phyloP scores from a whole-genome alignment of 2,797 vertebrate species.

The Champsocephalus esox region DNA sequence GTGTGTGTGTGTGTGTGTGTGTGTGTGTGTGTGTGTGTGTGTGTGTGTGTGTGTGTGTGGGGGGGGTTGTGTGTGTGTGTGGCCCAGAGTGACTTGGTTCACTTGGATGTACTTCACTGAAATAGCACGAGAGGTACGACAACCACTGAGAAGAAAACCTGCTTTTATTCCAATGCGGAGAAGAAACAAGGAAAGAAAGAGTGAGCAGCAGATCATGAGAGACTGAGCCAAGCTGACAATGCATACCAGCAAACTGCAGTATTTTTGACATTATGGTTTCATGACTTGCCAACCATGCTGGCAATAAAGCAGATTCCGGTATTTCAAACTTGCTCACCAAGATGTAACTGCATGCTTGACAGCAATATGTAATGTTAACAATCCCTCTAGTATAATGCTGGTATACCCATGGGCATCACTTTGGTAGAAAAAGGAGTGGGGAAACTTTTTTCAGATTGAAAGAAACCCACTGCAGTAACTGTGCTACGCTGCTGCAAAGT shows the following conservation, averaged over 20 bases:
- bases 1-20: too few relatives aligned
- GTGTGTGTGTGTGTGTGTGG: too few relatives aligned
- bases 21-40: too few relatives aligned
- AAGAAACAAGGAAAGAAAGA: conserved; percentile 7
- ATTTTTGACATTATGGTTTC: conserved; percentile 16
- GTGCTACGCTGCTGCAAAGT: too few relatives aligned
- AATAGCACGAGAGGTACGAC: conserved; percentile 29
- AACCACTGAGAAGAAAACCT: conserved; percentile 26
- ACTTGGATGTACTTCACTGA: conserved; percentile 31
- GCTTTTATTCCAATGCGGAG: conserved; percentile 20
- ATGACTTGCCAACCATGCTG: conserved; percentile 31
- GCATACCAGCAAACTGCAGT: conserved; percentile 7
- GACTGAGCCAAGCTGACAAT: conserved; percentile 16
- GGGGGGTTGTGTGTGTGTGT: background rate
- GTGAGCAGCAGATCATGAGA: conserved; percentile 12
- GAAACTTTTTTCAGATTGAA: too few relatives aligned
- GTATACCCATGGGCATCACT: too few relatives aligned
- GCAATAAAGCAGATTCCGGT: conserved; percentile 1
- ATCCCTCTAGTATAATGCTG: too few relatives aligned
- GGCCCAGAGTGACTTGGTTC: conserved; percentile 23
- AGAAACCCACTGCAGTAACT: too few relatives aligned
- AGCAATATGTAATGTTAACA: background rate
- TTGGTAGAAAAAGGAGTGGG: too few relatives aligned
- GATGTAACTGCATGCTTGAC: conserved; percentile 5
- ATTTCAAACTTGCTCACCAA: conserved; percentile 11